These are phyloP conservation scores for Hippocampus guttulatus DNA, from an alignment of 2,113 vertebrate genomes.

Conservation along the genomic window DNA sequence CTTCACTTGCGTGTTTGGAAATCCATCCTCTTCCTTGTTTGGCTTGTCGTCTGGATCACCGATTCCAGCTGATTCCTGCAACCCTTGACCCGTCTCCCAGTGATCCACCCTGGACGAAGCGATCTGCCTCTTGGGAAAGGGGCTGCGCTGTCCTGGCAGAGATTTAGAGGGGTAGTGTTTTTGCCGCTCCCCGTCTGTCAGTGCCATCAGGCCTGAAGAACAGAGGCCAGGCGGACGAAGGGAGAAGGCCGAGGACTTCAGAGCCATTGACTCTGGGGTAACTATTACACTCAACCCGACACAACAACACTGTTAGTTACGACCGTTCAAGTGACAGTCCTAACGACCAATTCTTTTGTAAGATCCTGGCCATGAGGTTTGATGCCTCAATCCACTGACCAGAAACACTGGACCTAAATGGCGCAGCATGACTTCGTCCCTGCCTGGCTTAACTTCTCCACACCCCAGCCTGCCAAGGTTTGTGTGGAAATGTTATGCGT, in stretches of 20 bases:
- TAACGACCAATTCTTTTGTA: neutral
- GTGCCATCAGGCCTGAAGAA: conserved; percentile 63
- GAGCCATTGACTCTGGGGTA: conserved; percentile 89
- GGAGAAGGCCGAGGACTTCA: conserved; percentile 80
- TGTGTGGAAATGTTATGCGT: neutral
- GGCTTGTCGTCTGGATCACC: conserved; percentile 49
- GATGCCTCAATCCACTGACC: conserved; percentile 99
- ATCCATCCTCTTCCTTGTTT: conserved; percentile 14
- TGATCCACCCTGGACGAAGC: conserved; percentile 72
- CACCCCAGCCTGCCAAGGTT: conserved; percentile 98
- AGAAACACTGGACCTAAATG: conserved; percentile 99
- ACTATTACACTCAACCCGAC: conserved; percentile 22
- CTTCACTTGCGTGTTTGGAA: conserved; percentile 5
- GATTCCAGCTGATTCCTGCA: conserved; percentile 53
- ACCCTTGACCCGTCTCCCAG: conserved; percentile 35
- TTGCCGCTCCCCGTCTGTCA: conserved; percentile 54
- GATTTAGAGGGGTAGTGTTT: conserved; percentile 62
- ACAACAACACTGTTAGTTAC: too few species aligned
- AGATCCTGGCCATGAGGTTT: conserved; percentile 99
- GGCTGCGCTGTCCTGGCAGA: conserved; percentile 66
- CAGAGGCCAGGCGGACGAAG: conserved; percentile 57
- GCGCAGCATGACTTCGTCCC: conserved; percentile 99
- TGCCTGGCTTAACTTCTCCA: conserved; percentile 99
- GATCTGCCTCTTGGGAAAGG: conserved; percentile 65
- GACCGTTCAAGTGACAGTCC: too few species aligned